Evolutionary conservation across 1,140 invertebrate genomes (phyloP).

Genomic region (Atta colombica): DNA sequence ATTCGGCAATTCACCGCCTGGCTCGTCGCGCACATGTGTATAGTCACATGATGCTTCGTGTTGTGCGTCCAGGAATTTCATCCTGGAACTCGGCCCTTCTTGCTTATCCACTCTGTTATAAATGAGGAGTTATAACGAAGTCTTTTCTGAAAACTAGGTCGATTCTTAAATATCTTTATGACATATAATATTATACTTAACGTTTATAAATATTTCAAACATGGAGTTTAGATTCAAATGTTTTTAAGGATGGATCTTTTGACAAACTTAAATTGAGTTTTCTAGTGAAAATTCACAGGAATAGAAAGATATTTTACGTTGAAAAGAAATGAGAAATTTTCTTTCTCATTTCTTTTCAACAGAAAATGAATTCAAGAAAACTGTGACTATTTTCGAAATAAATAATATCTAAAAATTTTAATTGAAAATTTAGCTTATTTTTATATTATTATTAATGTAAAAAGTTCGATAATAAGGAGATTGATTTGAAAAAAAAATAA

Average conservation of each 20-base stretch:
- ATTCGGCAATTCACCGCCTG: slow-evolving; percentile 76
- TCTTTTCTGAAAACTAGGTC: neutral
- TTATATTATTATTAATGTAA: neutral
- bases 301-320: neutral
- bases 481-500: neutral
- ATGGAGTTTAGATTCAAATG: neutral
- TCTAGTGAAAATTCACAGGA: neutral
- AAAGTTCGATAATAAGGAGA: neutral
- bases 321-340: neutral
- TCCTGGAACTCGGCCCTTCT: slow-evolving; percentile 27
- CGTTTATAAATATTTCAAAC: neutral
- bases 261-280: neutral
- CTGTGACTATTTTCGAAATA: neutral
- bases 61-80: slow-evolving; percentile 66
- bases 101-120: neutral
- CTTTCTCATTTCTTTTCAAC: neutral
- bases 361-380: neutral
- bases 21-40: slow-evolving; percentile 41
- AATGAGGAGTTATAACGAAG: neutral
- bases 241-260: neutral
- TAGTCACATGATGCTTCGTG: slow-evolving; percentile 61
- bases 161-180: neutral
- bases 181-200: neutral
- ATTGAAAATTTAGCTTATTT: neutral
- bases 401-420: neutral